Percentiles rank a stretch among this genome's conserved stretches.
Conservation (phyloP, 1,140 invertebrate species). For the Cotesia chilonis region DNA sequence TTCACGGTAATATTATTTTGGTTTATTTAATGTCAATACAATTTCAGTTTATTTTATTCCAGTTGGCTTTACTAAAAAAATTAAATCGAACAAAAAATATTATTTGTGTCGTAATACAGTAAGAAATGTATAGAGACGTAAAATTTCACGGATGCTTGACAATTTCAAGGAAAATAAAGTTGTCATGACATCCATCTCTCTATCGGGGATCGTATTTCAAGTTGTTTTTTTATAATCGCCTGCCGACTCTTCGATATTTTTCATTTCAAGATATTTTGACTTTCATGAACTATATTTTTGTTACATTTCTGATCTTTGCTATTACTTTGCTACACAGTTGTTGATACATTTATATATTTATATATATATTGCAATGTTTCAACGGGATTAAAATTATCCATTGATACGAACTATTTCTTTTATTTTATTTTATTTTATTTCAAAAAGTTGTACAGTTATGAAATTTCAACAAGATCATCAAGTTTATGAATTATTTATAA, state of each 20-base stretch:
- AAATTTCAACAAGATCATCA: slow-evolving; percentile 14
- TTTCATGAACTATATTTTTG: too few relatives aligned
- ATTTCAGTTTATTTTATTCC: too few relatives aligned
- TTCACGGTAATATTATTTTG: too few relatives aligned
- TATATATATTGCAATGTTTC: too few relatives aligned
- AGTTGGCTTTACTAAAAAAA: too few relatives aligned
- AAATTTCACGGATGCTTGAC: slow-evolving; percentile 45
- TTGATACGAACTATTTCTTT: background rate
- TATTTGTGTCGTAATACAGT: background rate
- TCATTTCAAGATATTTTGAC: background rate
- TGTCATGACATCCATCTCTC: too few relatives aligned
- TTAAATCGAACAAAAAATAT: slow-evolving; percentile 3
- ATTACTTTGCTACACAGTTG: too few relatives aligned
- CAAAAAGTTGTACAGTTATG: slow-evolving; percentile 12
- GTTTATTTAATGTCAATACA: too few relatives aligned
- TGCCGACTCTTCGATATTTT: slow-evolving; percentile 16
- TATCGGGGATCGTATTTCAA: too few relatives aligned
- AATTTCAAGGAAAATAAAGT: slow-evolving; percentile 31
- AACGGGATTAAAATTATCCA: background rate
- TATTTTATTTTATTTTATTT: background rate
- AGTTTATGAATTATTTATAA: slow-evolving; percentile 15
- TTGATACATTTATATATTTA: too few relatives aligned
- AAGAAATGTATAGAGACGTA: slow-evolving; percentile 42
- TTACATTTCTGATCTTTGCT: too few relatives aligned
- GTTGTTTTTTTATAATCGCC: slow-evolving; percentile 15